Evolutionary conservation across 2,113 vertebrate species (phyloP), one percentile per base, ranked within the genome.

Genomic region (Ceyx margarethae): DNA sequence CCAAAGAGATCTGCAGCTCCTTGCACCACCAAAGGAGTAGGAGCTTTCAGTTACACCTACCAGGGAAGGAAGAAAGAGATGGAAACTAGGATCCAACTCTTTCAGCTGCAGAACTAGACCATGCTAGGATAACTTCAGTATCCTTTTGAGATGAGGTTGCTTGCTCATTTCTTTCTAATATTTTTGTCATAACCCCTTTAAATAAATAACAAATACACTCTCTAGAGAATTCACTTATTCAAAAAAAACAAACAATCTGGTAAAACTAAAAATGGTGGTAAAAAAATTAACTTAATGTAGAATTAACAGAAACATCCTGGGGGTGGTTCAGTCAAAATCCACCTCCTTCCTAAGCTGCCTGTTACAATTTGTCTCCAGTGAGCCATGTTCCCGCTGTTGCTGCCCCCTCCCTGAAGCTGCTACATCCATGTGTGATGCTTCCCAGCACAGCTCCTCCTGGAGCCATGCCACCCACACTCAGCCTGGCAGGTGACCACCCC

Each of bases 391-490:
- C 71, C 2, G 1, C 67, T 89, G 75, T 3, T 92, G 81, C 75
- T 95, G 85, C 60, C 90, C 64, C 81, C 91, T 87, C 90, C 85
- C 81, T 80, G 43, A 80, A 85, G 33, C 75, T 77, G 87, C 85
- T 71, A 73, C 64, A 90, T 87, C 91, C 87, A 80, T 56, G 91
- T 77, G 90, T 1, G 0, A 73, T 22, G 68, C 68, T 92, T 94
- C 72, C 51, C 78, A 62, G 67, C 84, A 80, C 2, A 2, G 85
- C 54, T 94, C 45, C 81, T 87, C 81, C 89, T 79, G 74, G 67
- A 96, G 89, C 81, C 78, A 58, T 71, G 81, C 60, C 84, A 94
- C 93, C 87, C 90, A 95, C 90, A 67, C 37, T 74, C 85, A 91
- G 90, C 75, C 87, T 77, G 72, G 87, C 81, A 85, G 81, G 64